Evolutionary conservation across 2,888 invertebrate genomes (phyloP), one percentile per base, ranked within the genome.

Genomic region (Calephelis perditalis): DNA sequence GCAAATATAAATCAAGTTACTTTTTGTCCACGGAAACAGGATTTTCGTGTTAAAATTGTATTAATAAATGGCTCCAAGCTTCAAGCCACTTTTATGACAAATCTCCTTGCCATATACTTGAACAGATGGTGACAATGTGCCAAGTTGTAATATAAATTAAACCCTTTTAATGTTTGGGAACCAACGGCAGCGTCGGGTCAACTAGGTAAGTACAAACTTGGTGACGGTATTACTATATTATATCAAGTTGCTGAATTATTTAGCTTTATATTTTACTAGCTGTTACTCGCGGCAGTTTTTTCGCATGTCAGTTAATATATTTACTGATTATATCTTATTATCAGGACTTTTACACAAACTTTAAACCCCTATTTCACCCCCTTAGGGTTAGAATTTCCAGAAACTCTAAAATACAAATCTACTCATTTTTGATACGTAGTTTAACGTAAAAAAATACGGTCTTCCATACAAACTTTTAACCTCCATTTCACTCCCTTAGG

Each of bases 71-170:
- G 56, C 64, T 45, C 44, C 26, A 12, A 44, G 60, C 49, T 40
- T 40, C 66, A 49, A 77, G 77, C 73, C 76, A 86, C 85, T 82
- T 85, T 83, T 73, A 73, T 76, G 80, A 82, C 82, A 84, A 84
- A 87, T 80, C 85, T 81, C 72, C 76, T 78, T 72, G 69, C 75
- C 78, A 76, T 76, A 77, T 76, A 76, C 71, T 72, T 74, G 59
- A 82, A 79, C 88, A 87, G 86, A 82, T 87, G 88, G 78, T 77
- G 83, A 78, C 78, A 86, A 88, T 85, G 88, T 79, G 76, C 86
- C 75, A 86, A 88, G 80, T 88, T 88, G 73, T 73, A 73, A 71
- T 79, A 86, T 88, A 88, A 88, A 87, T 88, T 87, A 87, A 81
- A 86, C 86, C 86, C 87, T 84, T 86, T 88, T 87, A 87, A 84